phyloP scores from a whole-genome alignment of 30 jellyfish, hydroid and myxozoan species.

The Mastigias papua region DNA sequence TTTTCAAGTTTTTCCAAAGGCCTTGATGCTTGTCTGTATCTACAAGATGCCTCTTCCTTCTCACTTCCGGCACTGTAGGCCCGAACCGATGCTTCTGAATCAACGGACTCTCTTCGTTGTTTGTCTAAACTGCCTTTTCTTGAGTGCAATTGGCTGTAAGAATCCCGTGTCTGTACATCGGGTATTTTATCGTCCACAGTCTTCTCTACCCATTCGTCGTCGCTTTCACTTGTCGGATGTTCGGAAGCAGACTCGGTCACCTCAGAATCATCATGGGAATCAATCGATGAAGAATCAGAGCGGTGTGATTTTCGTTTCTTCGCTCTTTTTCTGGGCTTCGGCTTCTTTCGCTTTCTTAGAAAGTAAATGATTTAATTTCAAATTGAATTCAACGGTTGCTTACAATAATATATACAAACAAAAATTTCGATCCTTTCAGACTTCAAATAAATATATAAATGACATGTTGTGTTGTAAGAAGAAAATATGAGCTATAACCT shows the following conservation, averaged over 20 bases:
- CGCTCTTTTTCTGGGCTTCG: slow-evolving; percentile 40
- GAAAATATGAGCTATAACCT: no score
- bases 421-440: no score
- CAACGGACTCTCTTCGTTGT: background rate
- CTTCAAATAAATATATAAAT: no score
- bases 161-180: background rate
- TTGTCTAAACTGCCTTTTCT: background rate
- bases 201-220: slow-evolving; percentile 80
- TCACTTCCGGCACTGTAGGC: background rate
- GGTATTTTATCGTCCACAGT: background rate
- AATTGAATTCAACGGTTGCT: no score
- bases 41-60: background rate
- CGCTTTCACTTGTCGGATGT: slow-evolving; percentile 59
- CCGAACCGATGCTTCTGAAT: background rate
- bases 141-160: background rate
- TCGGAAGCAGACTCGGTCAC: slow-evolving; percentile 70
- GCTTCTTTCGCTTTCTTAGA: slow-evolving; percentile 24
- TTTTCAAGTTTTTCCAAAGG: background rate
- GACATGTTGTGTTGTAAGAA: no score
- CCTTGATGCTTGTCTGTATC: background rate
- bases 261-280: slow-evolving; percentile 33
- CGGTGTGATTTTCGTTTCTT: slow-evolving; percentile 20
- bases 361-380: background rate
- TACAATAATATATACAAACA: no score
- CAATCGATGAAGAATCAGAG: slow-evolving; percentile 29